phyloP scores from a whole-genome alignment of 2,113 vertebrate species.

The Brachypteracias leptosomus region DNA sequence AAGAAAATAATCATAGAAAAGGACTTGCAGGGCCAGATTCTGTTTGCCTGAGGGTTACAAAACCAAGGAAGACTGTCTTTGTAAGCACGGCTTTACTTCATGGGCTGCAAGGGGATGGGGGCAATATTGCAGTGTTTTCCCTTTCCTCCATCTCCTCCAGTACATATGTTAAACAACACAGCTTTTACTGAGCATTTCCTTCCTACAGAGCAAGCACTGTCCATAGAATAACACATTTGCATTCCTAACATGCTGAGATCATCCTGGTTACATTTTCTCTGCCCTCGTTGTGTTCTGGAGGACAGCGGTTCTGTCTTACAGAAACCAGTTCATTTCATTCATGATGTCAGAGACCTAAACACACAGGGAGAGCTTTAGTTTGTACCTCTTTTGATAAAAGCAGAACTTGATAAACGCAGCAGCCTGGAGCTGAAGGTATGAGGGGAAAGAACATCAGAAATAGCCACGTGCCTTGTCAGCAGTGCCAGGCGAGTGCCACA shows the following conservation, averaged over 20 bases:
- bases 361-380: constrained; percentile 28
- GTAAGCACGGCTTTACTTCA: neutral
- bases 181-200: constrained; percentile 57
- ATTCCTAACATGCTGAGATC: constrained; percentile 55
- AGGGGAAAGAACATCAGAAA: constrained; percentile 32
- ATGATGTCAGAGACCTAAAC: constrained; percentile 50
- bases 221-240: neutral
- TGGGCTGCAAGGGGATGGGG: neutral
- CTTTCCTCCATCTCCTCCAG: constrained; percentile 44
- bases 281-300: constrained; percentile 25
- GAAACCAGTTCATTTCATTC: neutral
- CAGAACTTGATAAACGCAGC: constrained; percentile 14
- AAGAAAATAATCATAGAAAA: neutral
- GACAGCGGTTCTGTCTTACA: constrained; percentile 10
- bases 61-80: neutral
- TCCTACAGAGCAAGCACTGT: constrained; percentile 39
- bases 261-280: constrained; percentile 50
- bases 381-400: constrained; percentile 63
- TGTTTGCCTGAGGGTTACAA: neutral
- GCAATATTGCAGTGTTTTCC: constrained; percentile 30
- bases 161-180: constrained; percentile 27
- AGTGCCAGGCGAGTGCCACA: neutral
- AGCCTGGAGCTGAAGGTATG: constrained; percentile 49
- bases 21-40: neutral
- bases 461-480: constrained; percentile 22